Base-by-base conservation (phyloP, 2,797 vertebrate species). In the Merluccius polli region DNA sequence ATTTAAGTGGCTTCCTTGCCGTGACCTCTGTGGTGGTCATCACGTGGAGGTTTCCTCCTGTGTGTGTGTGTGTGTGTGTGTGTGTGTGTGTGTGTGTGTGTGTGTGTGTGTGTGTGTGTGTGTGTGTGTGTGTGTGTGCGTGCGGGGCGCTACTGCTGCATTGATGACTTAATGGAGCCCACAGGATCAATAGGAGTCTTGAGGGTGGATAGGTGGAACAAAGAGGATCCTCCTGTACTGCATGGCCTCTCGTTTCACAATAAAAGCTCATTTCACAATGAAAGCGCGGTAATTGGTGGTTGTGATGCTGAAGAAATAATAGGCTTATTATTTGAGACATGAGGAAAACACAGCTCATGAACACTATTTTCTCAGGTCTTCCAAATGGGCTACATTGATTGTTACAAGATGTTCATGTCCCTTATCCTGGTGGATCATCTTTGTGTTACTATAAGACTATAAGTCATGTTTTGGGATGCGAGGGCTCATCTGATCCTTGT, bases 131-230 rank as follows among this genome's bases (percentile, higher is more conserved):
- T 3, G 48, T 2, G 18, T 2, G 44, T 4, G 48, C 2, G 52
- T 8, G 52, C 13, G 44, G 44, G 16, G 1, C 6, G 0, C 4
- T 21, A 21, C 44, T 52, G 44, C 80, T 79, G 83, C 86, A 88
- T 65, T 88, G 86, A 90, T 90, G 88, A 86, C 83, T 87, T 89
- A 89, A 90, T 90, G 82, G 79, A 85, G 83, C 81, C 75, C 2
- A 33, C 77, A 82, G 84, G 88, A 89, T 92, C 90, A 90, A 89
- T 91, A 84, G 79, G 80, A 80, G 44, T 82, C 85, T 78, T 59
- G 79, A 87, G 86, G 88, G 89, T 75, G 63, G 84, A 85, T 80
- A 82, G 83, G 77, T 79, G 68, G 80, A 74, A 80, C 86, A 81
- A 48, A 48, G 44, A 48, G 44, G 44, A 41, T 41, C 38, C 10